Evolutionary conservation across 2,113 vertebrate species (phyloP).

Genomic region (Athene noctua): DNA sequence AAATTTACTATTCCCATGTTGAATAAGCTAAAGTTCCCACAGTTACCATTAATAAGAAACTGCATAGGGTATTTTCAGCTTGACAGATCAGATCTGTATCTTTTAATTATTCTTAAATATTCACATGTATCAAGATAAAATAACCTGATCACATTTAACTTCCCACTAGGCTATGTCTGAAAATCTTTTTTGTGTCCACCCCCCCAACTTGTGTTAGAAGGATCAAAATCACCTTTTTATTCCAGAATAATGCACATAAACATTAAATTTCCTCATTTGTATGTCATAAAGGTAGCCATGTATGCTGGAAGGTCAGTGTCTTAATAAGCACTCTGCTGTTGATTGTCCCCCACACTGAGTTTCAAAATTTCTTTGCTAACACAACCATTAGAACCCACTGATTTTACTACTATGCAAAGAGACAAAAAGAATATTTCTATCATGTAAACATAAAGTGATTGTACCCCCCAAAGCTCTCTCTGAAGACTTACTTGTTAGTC

Average conservation of each 20-base stretch:
- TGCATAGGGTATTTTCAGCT: neutral
- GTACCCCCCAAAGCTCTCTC: neutral
- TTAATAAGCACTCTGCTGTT: neutral
- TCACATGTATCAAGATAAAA: neutral
- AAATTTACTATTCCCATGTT: neutral
- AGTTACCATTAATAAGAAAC: neutral
- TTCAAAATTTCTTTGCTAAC: neutral
- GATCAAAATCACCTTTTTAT: neutral
- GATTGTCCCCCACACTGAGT: neutral
- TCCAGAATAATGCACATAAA: neutral
- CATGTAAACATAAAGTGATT: neutral
- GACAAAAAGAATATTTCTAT: neutral
- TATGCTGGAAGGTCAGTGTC: neutral
- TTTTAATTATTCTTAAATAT: constrained; percentile 20
- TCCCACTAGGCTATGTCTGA: neutral
- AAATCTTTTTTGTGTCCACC: neutral
- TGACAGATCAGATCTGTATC: neutral
- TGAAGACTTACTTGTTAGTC: neutral
- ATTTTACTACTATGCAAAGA: neutral
- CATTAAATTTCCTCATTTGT: neutral
- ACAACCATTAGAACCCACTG: neutral
- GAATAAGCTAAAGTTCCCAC: neutral
- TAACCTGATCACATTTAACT: neutral
- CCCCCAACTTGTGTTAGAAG: neutral
- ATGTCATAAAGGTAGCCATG: neutral